Evolutionary conservation across 2,888 invertebrate genomes (phyloP).

Genomic region (Serripes groenlandicus): DNA sequence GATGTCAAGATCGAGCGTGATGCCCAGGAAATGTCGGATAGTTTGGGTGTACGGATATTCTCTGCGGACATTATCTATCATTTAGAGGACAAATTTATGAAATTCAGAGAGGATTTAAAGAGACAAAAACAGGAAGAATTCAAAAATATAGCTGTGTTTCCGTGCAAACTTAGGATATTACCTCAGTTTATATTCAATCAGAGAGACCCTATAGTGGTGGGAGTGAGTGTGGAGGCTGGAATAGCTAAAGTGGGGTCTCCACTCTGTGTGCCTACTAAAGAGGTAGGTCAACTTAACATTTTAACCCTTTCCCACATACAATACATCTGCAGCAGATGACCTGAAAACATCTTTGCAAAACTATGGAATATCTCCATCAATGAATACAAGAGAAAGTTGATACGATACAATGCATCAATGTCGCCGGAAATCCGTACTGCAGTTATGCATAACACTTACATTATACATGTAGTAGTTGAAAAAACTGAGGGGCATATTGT

Average conservation of each 20-base stretch:
- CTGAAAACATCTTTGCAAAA: too few species aligned
- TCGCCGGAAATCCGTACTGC: too few species aligned
- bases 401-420: too few species aligned
- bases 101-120: slow-evolving; percentile 93
- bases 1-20: slow-evolving; percentile 99
- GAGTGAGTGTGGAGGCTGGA: slow-evolving; percentile 98
- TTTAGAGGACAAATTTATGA: slow-evolving; percentile 98
- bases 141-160: slow-evolving; percentile 99
- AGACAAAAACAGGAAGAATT: slow-evolving; percentile 97
- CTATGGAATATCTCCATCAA: too few species aligned
- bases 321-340: too few species aligned
- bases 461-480: too few species aligned
- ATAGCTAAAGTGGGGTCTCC: slow-evolving; percentile 98
- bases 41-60: slow-evolving; percentile 94
- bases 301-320: too few species aligned
- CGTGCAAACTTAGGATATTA: slow-evolving; percentile 93
- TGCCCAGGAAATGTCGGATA: slow-evolving; percentile 98
- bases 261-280: slow-evolving; percentile 98
- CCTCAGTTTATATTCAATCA: slow-evolving; percentile 99
- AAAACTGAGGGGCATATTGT: too few species aligned
- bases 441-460: too few species aligned
- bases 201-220: slow-evolving; percentile 98
- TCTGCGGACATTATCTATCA: slow-evolving; percentile 99
- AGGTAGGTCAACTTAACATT: too few species aligned
- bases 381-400: too few species aligned